Evolutionary conservation across 2,888 invertebrate species (phyloP).

Genomic region (Torymus texanus): DNA sequence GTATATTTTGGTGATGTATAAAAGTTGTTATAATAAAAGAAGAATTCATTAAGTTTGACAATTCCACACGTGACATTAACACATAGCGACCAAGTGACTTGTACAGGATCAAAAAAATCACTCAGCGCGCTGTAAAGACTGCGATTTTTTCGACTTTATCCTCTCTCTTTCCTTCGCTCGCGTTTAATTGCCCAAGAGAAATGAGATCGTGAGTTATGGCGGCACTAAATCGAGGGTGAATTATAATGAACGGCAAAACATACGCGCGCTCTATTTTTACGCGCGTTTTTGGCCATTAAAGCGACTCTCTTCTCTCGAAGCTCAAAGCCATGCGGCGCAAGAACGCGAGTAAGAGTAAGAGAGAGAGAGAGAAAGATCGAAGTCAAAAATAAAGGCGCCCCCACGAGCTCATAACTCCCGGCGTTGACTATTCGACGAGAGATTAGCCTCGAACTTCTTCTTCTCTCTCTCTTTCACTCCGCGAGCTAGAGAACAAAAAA

Average conservation of each 20-base stretch:
- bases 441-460: constrained; percentile 47
- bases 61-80: too few species aligned
- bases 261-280: constrained; percentile 48
- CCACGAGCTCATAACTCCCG: constrained; percentile 36
- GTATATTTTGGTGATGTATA: too few species aligned
- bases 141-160: constrained; percentile 27
- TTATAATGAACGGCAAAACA: constrained; percentile 54
- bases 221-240: constrained; percentile 56
- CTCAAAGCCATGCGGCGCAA: constrained; percentile 1
- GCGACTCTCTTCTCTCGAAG: constrained; percentile 6
- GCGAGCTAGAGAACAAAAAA: constrained; percentile 6
- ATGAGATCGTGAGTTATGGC: constrained; percentile 57
- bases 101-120: constrained; percentile 37
- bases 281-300: constrained; percentile 49
- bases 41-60: too few species aligned
- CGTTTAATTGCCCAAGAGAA: constrained; percentile 55
- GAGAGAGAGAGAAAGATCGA: too few species aligned
- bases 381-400: neutral
- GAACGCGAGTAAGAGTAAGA: constrained; percentile 53
- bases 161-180: neutral
- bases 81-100: neutral
- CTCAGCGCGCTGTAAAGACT: constrained; percentile 32
- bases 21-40: too few species aligned
- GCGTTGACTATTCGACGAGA: constrained; percentile 49
- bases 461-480: neutral